Conservation (phyloP, 2,888 invertebrate genomes). For the Andrena dorsata region DNA sequence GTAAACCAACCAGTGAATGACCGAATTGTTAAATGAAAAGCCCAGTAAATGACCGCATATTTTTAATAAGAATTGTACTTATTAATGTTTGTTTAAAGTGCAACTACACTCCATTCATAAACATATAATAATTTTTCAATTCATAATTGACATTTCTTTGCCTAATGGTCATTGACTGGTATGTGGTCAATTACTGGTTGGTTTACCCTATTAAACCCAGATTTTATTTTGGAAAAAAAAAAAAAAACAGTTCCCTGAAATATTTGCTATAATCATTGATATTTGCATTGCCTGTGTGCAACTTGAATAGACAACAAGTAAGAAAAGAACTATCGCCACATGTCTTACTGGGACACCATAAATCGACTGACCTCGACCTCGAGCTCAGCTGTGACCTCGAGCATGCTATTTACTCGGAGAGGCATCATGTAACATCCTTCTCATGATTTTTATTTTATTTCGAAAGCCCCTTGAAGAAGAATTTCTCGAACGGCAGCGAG, state of each 20-base stretch:
- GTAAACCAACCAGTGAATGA: too few species aligned
- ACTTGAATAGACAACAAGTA: not conserved
- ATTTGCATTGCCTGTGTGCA: too few species aligned
- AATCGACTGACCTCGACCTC: slow-evolving; percentile 32
- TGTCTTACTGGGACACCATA: not conserved
- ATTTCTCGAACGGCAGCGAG: not conserved
- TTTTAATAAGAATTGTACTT: too few species aligned
- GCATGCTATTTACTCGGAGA: slow-evolving; percentile 1
- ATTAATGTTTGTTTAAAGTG: too few species aligned
- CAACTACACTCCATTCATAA: too few species aligned
- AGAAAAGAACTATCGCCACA: not conserved
- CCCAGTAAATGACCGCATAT: too few species aligned
- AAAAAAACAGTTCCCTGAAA: not conserved
- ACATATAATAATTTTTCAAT: too few species aligned
- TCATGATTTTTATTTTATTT: slow-evolving; percentile 15
- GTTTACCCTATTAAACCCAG: not conserved
- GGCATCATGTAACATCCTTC: not conserved
- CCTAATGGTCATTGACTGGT: too few species aligned
- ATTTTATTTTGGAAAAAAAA: not conserved
- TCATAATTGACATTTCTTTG: too few species aligned
- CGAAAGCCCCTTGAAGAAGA: not conserved
- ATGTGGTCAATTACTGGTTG: too few species aligned
- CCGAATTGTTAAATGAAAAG: too few species aligned
- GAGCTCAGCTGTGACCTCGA: not conserved
- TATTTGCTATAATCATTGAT: not conserved